Base-by-base conservation (phyloP, 2,113 vertebrate genomes). In the Porphyrio hochstetteri region DNA sequence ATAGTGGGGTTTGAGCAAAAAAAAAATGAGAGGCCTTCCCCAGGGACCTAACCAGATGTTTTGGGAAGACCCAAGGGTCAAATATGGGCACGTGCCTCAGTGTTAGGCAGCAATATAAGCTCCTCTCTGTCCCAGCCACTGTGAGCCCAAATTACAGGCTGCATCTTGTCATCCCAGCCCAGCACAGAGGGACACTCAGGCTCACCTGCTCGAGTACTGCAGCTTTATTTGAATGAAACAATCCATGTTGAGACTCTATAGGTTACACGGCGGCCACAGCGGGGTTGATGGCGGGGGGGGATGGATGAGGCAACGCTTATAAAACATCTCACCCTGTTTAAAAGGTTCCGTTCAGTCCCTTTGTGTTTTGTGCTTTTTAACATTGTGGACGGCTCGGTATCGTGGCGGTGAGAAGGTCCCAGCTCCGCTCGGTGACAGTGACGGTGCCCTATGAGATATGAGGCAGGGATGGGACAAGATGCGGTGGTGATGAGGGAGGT, bases 211-310 rank as follows among this genome's bases (percentile, higher is more conserved):
- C 0, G 70, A 95, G 92, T 96, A 96, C 93, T 97, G 96, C 97
- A 97, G 96, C 95, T 97, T 97, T 97, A 97, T 97, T 97, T 88
- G 85, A 92, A 96, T 94, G 85, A 96, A 96, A 95, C 91, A 97
- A 94, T 96, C 87, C 95, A 96, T 65, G 6, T 5, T 76, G 93
- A 94, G 86, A 87, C 53, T 94, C 92, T 96, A 91, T 57, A 93
- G 59, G 82, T 87, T 95, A 97, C 95, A 93, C 0, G n/a, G 83
- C 0, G 5, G 70, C 78, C 70, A 81, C 5, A 3, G 53, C 18
- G 46, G 80, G 83, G 80, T 68, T 29, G 29, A 46, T 42, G 57
- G 9, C 13, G 11, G 48, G 46, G 46, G 48, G 11, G 48, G 25
- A 23, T 44, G 87, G 81, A 88, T 71, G 90, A 95, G 57, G 86